These are phyloP conservation scores for Lophochroa leadbeateri DNA, from an alignment of 2,113 vertebrate genomes.

Conservation along the genomic window DNA sequence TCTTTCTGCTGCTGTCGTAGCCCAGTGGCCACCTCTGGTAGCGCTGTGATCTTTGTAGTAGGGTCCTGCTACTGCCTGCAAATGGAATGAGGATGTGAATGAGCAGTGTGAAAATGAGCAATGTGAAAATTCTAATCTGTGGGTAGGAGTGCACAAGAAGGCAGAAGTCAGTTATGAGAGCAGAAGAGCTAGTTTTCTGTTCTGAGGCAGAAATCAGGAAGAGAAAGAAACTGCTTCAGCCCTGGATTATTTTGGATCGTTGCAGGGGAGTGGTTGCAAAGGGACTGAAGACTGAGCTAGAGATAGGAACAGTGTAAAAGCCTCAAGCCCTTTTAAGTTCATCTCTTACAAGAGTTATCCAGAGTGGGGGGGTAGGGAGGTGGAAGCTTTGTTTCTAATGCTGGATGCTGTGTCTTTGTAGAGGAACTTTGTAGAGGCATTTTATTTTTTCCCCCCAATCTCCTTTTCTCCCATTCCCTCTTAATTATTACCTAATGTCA, in stretches of 20 bases:
- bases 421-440: not conserved
- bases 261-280: not conserved
- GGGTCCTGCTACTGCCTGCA: not conserved
- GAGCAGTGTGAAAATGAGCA: not conserved
- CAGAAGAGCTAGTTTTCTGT: not conserved
- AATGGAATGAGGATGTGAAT: not conserved
- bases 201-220: not conserved
- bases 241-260: not conserved
- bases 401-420: not conserved
- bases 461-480: not conserved
- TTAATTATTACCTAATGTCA: not conserved
- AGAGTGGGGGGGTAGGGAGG: rapidly evolving
- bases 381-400: not conserved
- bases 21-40: not conserved
- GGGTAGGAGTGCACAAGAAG: not conserved
- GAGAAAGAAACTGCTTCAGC: not conserved
- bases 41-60: rapidly evolving
- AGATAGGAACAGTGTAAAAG: not conserved
- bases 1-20: rapidly evolving
- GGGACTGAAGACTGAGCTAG: not conserved
- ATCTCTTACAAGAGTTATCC: not conserved
- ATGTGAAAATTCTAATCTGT: not conserved
- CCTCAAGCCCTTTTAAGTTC: not conserved
- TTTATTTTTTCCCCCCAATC: not conserved
- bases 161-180: not conserved